Conservation (phyloP, 1,140 invertebrate genomes). For the Zaprionus davidi region DNA sequence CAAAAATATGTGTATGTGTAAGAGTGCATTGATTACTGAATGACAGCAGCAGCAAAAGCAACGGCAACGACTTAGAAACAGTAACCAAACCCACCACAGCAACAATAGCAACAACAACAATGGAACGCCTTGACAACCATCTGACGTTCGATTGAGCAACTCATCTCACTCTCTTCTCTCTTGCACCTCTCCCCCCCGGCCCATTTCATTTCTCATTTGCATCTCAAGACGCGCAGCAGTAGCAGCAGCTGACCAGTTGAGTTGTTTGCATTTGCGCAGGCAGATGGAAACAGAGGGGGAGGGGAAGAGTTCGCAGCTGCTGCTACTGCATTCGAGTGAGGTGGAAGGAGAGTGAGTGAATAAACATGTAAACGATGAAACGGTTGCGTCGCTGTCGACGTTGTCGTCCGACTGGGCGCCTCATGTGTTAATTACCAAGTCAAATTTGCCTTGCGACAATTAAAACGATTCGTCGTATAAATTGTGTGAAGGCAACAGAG, state of each 20-base stretch:
- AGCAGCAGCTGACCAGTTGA: slow-evolving; percentile 30
- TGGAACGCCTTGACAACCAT: slow-evolving; percentile 12
- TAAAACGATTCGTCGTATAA: slow-evolving; percentile 48
- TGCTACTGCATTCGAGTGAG: not conserved
- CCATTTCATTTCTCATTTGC: slow-evolving; percentile 16
- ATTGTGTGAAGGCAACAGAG: not conserved
- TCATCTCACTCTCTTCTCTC: not conserved
- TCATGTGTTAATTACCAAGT: slow-evolving; percentile 79
- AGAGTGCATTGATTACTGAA: slow-evolving; percentile 49
- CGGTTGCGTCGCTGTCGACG: slow-evolving; percentile 13
- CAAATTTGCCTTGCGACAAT: slow-evolving; percentile 73
- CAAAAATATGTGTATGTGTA: not conserved
- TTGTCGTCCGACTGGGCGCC: slow-evolving; percentile 26
- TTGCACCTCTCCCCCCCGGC: not conserved
- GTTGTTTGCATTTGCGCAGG: slow-evolving; percentile 1
- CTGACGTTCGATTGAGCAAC: slow-evolving; percentile 37
- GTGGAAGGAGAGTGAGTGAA: not conserved
- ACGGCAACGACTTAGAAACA: slow-evolving; percentile 35
- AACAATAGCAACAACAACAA: slow-evolving; percentile 20
- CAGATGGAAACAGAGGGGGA: not conserved
- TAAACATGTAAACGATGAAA: slow-evolving; percentile 19
- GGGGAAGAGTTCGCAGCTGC: not conserved
- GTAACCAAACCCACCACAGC: slow-evolving; percentile 12
- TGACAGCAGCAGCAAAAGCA: slow-evolving; percentile 18
- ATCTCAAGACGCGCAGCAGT: slow-evolving; percentile 6